Evolutionary conservation across 2,888 invertebrate species (phyloP), one percentile per base, ranked within the genome.

Genomic region (Drosophila percnosoma): DNA sequence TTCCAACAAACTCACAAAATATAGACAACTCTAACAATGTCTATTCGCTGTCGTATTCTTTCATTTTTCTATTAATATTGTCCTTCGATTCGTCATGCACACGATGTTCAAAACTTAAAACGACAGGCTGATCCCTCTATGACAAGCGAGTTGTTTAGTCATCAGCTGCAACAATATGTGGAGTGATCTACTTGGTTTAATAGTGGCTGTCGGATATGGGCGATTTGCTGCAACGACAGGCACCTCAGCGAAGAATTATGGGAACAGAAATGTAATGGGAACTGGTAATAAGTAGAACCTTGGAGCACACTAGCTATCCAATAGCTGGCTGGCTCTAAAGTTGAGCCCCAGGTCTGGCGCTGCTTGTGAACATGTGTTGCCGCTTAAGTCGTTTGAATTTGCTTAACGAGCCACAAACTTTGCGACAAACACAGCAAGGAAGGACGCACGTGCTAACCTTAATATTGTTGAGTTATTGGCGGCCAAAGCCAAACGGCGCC

Each of bases 341-440:
- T 40, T 33, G 13, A 24, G 45, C 7, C 2, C 6, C 24, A 15
- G 42, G 34, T 27, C 60, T 72, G 74, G 66, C 73, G 54, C 61
- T 81, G 87, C 89, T 88, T 83, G 76, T 57, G 60, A 90, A 82
- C 87, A 87, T 87, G 89, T 87, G 87, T 89, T 90, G 89, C 90
- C 87, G 82, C 79, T 89, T 83, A 89, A 88, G 89, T 90, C 90
- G 83, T 85, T 87, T 80, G 89, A 89, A 87, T 90, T 89, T 87
- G 89, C 89, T 87, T 89, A 90, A 89, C 89, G 90, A 90, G 90
- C 85, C 85, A 84, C 89, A 86, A 89, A 89, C 82, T 90, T 87
- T 88, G 90, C 80, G 89, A 90, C 90, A 90, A 86, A 88, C 83
- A 73, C 54, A 69, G 78, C 67, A 66, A 42, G 75, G 71, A 68